These are phyloP conservation scores for Penelope pileata DNA, from an alignment of 2,113 vertebrate species.

Conservation along the genomic window DNA sequence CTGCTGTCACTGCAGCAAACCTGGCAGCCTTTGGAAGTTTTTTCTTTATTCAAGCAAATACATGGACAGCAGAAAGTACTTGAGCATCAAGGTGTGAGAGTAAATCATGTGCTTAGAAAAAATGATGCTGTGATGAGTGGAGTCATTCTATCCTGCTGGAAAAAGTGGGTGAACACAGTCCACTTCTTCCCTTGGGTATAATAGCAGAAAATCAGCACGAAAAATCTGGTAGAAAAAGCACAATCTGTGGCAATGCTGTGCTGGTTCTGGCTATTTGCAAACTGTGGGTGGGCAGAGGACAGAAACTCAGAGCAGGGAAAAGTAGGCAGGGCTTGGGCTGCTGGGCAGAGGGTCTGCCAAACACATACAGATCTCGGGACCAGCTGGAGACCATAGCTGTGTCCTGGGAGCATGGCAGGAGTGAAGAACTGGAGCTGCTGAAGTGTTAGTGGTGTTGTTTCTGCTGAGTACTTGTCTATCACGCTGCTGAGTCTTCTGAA, in stretches of 20 bases:
- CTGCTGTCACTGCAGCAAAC: background rate
- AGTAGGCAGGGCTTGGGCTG: background rate
- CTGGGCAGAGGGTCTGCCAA: background rate
- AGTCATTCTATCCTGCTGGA: background rate
- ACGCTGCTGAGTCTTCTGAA: background rate
- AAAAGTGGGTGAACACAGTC: background rate
- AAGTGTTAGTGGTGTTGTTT: background rate
- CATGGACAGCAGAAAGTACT: background rate
- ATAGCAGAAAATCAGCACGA: background rate
- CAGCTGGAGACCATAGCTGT: background rate
- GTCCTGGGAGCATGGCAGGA: accelerated
- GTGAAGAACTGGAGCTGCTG: background rate
- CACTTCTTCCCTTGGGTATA: background rate
- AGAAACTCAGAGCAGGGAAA: background rate
- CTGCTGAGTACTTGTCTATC: background rate
- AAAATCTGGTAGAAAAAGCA: background rate
- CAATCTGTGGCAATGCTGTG: background rate
- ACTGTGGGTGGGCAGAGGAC: background rate
- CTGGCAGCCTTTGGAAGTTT: accelerated
- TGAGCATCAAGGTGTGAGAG: accelerated
- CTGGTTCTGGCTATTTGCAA: background rate
- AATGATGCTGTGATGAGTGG: accelerated
- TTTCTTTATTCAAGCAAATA: background rate
- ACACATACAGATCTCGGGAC: accelerated
- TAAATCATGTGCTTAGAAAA: background rate